Base-by-base conservation (phyloP, 2,797 vertebrate genomes). In the Ctenochaetus hawaiiensis region DNA sequence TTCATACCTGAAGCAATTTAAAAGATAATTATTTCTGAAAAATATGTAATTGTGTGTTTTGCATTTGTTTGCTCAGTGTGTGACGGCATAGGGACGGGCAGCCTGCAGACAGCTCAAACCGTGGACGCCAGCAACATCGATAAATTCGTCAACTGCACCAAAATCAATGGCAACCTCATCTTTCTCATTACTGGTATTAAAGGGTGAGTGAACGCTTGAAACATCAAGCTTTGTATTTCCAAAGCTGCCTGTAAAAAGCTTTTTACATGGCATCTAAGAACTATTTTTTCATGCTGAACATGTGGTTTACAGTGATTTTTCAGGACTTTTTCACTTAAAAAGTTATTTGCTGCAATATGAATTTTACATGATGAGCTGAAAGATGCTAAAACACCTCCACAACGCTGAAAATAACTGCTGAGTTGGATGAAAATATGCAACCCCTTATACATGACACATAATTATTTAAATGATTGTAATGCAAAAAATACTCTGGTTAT, bases 111-210 rank as follows among this genome's bases (percentile, higher is more conserved):
- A 0, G 96, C 96, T 52, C 97, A 99, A 90, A 99, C 98, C 0
- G 98, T 99, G 87, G 98, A 99, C 83, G 97, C 98, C 87, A 99
- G 97, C 91, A 99, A 99, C 86, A 98, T 99, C 2, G 96, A 99
- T 77, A 98, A 95, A 85, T 99, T 99, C 76, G 92, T 97, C 80
- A 99, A 99, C 94, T 99, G 98, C 85, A 99, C 98, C 74, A 99
- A 99, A 93, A 99, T 99, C 94, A 99, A 99, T 45, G 98, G 98
- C 78, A 99, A 99, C 90, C 96, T 99, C 72, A 97, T 99, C 91
- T 99, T 99, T 89, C 97, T 99, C 68, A 97, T 99, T 69, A 99
- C 97, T 3, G 98, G 98, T 41, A 99, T 99, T 81, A 97, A 98
- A 78, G 98, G 98, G 98, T 99, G 69, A 94, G 97, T 93, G 72